Percentiles rank a stretch among this genome's conserved stretches.
phyloP scores from a whole-genome alignment of 2,888 invertebrate species.

The Lycia hirtaria region DNA sequence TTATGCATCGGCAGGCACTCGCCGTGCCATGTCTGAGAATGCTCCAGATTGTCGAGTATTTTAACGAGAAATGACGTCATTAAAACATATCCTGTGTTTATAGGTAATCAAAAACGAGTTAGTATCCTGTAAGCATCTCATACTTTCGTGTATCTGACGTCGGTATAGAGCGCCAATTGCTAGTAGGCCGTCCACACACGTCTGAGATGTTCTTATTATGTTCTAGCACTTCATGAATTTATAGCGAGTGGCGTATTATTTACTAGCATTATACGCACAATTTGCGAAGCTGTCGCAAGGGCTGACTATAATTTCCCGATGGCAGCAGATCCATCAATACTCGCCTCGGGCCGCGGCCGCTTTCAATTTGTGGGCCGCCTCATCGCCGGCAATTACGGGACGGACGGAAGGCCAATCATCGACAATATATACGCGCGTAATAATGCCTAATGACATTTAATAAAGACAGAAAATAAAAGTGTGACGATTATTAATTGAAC shows the following conservation, averaged over 20 bases:
- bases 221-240: conserved; percentile 74
- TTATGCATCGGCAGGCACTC: conserved; percentile 62
- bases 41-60: not conserved
- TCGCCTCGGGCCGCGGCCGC: conserved; percentile 79
- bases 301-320: conserved; percentile 82
- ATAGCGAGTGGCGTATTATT: conserved; percentile 78
- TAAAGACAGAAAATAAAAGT: conserved; percentile 82
- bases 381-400: conserved; percentile 80
- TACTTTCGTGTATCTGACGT: not conserved
- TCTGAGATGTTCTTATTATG: conserved; percentile 59
- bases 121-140: not conserved
- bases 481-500: conserved; percentile 77
- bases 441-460: conserved; percentile 85
- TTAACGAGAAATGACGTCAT: not conserved
- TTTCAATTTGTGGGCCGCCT: conserved; percentile 85
- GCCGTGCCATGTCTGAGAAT: not conserved
- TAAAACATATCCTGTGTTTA: not conserved
- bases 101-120: not conserved
- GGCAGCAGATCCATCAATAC: conserved; percentile 84
- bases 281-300: conserved; percentile 85
- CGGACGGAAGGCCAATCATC: conserved; percentile 83
- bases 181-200: conserved; percentile 50
- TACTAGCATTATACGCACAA: conserved; percentile 85
- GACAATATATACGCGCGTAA: conserved; percentile 81
- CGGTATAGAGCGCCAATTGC: conserved; percentile 1